Evolutionary conservation across 2,113 vertebrate species (phyloP), one percentile per base, ranked within the genome.

Genomic region (Chloroceryle aenea): DNA sequence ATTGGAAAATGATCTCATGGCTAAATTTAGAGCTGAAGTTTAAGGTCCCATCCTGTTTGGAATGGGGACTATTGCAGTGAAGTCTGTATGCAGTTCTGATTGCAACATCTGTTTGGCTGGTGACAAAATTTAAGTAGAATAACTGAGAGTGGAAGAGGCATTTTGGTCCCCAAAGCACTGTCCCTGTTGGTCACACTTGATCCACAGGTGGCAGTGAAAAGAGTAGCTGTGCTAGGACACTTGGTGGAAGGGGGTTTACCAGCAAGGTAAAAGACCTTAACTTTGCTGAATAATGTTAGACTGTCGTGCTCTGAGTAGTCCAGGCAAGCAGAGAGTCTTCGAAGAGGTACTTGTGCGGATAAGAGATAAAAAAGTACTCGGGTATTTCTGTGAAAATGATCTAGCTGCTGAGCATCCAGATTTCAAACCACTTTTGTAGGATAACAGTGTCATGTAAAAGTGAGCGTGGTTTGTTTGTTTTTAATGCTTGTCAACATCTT

Each of bases 401-500:
- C 12, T 61, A 19, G 74, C 61, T 90, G 61, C 62, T 64, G 84
- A 93, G 56, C 62, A 85, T 89, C 74, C 81, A 23, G 48, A 69
- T 85, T 92, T 75, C 84, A 7, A 40, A 85, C 75, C 34, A 12
- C 58, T 92, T 78, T 52, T 27, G 62, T 45, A 18, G 77, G 81
- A 82, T 93, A 66, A 73, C 76, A 52, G 4, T 68, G 72, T 86
- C 56, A 64, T 66, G 93, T 78, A 53, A 73, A 85, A 82, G 74
- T 68, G 76, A 93, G 75, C 0, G 4, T 81, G 85, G 79, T 92
- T 90, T 47, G 90, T 94, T 96, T 94, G 71, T 55, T 83, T 88
- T 48, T 67, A 69, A 27, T 68, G 88, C 83, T 64, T 96, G 95
- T 92, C 93, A 96, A 90, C 83, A 6, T 80, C 95, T 90, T 96